Percentiles rank a stretch among this genome's conserved stretches.
Conservation (phyloP, 2,797 vertebrate species). For the Brachyrhaphis roseni region DNA sequence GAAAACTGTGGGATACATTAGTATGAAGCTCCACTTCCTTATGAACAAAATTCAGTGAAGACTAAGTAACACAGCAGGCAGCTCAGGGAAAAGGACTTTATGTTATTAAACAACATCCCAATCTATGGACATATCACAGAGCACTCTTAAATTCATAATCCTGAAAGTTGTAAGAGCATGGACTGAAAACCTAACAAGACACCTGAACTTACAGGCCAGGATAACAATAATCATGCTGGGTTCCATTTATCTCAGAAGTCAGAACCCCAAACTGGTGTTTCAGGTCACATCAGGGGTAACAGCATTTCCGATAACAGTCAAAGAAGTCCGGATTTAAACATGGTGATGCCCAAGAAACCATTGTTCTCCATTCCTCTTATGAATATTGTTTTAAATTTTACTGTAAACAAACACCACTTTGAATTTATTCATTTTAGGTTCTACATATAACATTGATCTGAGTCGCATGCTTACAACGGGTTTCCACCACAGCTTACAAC, state of each 20-base stretch:
- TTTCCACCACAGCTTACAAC: not conserved
- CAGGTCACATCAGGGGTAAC: not conserved
- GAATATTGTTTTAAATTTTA: too few relatives aligned
- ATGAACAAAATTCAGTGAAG: not conserved
- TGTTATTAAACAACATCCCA: not conserved
- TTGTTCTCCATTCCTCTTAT: too few relatives aligned
- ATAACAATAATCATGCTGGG: not conserved
- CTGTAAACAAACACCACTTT: too few relatives aligned
- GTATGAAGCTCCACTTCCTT: not conserved
- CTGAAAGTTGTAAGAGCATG: not conserved
- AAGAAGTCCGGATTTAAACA: too few relatives aligned
- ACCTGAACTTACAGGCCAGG: not conserved
- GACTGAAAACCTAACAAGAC: not conserved
- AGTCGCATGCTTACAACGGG: not conserved
- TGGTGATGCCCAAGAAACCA: too few relatives aligned
- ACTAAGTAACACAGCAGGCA: not conserved
- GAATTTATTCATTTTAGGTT: too few relatives aligned
- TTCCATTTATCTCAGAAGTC: not conserved
- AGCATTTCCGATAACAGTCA: not conserved
- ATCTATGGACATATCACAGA: not conserved
- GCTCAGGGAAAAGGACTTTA: not conserved
- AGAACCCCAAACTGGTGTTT: not conserved
- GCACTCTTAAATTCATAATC: not conserved
- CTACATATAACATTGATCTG: too few relatives aligned
- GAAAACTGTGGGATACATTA: not conserved